Base-by-base conservation (phyloP, 2,888 invertebrate genomes). In the Ecdyonurus torrentis region DNA sequence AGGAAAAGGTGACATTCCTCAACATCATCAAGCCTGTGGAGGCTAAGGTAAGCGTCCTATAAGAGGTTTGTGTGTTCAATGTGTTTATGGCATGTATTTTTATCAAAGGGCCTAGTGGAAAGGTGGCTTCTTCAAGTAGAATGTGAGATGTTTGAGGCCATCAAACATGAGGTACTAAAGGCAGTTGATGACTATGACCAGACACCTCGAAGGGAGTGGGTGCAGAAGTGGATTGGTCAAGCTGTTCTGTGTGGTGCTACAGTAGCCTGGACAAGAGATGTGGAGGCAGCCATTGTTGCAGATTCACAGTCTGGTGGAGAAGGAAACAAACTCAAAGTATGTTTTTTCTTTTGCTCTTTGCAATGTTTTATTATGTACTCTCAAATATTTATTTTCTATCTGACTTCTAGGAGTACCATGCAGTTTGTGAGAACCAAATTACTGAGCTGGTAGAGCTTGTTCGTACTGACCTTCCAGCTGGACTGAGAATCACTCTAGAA, bases 141-240 rank as follows among this genome's bases (percentile, higher is more conserved):
- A 74, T 80, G 82, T 62, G 83, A 87, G 63, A 96, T 96, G 96
- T 78, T 88, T 52, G 79, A 83, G 58, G 91, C 91, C 50, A 78
- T 96, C 52, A 82, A 86, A 24, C 89, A 92, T 70, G 88, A 91
- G 65, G 84, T 87, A 59, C 77, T 80, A 60, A 84, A 86, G 69
- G 83, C 92, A 0, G 78, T 88, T 63, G 77, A 79, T 18, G 84
- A 85, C 1, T 94, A 92, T 73, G 76, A 78, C 1, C 70, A 71
- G 18, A 77, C 77, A 0, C 71, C 74, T 7, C 78, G 93, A 60
- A 81, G 82, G 62, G 78, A 85, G 19, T 96, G 95, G 95, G 89
- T 95, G 61, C 76, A 90, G 2, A 77, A 79, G n/a, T 96, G 95
- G 94, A 93, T 95, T 0, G 94, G 94, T 0, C 96, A 96, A 78